Evolutionary conservation across 2,113 vertebrate genomes (phyloP).

Genomic region (Madoqua kirkii): DNA sequence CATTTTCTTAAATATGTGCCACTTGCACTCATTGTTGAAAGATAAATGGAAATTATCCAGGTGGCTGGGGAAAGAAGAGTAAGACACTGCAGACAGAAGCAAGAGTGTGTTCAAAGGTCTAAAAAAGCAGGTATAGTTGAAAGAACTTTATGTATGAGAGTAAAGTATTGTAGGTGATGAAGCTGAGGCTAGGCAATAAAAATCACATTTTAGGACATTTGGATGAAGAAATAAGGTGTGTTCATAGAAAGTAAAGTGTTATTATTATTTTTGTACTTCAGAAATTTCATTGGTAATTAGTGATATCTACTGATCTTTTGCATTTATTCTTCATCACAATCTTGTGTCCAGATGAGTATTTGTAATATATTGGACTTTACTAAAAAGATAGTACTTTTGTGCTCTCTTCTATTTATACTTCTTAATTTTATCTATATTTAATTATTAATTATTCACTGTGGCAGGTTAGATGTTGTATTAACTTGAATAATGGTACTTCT

Average conservation of each 20-base stretch:
- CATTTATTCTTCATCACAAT: background rate
- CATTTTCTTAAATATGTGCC: background rate
- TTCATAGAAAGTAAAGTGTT: background rate
- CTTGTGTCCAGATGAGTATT: background rate
- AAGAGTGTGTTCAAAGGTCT: background rate
- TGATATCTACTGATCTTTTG: background rate
- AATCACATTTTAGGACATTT: background rate
- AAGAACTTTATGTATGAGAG: background rate
- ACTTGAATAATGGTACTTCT: background rate
- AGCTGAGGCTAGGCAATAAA: background rate
- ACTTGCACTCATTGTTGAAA: background rate
- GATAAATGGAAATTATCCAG: background rate
- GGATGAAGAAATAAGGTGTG: background rate
- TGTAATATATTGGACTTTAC: background rate
- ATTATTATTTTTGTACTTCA: background rate
- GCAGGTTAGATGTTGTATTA: background rate
- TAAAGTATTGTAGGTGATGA: background rate
- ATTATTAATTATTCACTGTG: background rate
- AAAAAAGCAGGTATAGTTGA: background rate
- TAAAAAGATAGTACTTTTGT: background rate
- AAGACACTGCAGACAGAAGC: background rate
- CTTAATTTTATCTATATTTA: background rate
- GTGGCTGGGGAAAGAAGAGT: background rate
- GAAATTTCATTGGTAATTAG: background rate
- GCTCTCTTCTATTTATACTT: background rate